Evolutionary conservation across 92 coral and sea anemone genomes (phyloP), one percentile per base, ranked within the genome.

Genomic region (Paramuricea clavata): DNA sequence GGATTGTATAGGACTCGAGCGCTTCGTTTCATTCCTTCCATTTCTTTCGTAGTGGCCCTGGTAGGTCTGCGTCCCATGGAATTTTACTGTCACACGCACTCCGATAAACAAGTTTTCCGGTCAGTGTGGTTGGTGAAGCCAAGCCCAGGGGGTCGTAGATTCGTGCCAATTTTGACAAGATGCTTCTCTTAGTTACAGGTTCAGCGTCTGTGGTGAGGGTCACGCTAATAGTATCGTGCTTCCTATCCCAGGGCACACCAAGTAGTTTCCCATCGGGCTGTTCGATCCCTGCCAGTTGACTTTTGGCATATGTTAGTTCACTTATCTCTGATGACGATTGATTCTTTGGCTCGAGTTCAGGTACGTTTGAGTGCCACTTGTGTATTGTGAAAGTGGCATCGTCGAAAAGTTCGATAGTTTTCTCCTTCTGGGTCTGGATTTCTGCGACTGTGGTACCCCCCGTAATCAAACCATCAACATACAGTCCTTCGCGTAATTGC

Each of bases 91-190:
- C 87, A 31, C 94, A 87, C n/a, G 87, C 73, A 61, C 73, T 78
- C 27, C 87, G 91, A 70, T 91, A 87, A 47, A 91, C 83, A 36
- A 77, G 84, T 47, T 91, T 91, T 50, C 91, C 91, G 28, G 62
- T 65, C 16, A 91, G 69, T 28, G 87, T 86, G 47, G 73, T 68
- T 49, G 90, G 90, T 67, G 89, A 85, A 17, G 85, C 93, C 3
- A 83, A 64, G 16, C 93, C 91, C 17, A 91, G 80, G 25, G 93
- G 91, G 23, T 91, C 87, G 43, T 88, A 91, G 49, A 80, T 88
- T 62, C 71, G 70, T 6, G 90, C 90, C 0, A 81, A 79, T 12
- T 87, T 78, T 28, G 91, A 91, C 69, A 91, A 83, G 31, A 83
- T 62, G 30, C 89, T 88, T 87, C 91, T 91, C 91, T 91, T 83